Evolutionary conservation across 2,797 vertebrate genomes (phyloP).

Genomic region (Gymnoscopelus microlampas): DNA sequence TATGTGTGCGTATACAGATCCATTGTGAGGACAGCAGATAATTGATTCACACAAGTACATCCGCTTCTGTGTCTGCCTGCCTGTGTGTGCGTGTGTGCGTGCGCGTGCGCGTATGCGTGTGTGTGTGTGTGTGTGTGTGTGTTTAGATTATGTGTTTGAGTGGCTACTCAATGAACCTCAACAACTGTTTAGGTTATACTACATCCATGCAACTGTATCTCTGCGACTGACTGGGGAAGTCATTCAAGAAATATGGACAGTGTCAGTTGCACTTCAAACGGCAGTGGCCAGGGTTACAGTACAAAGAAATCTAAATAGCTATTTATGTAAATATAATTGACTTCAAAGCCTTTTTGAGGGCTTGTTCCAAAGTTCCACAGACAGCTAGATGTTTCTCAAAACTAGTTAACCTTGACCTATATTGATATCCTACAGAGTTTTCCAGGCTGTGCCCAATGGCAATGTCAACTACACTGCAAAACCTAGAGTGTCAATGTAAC

Average conservation of each 20-base stretch:
- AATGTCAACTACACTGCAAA: slow-evolving; percentile 67
- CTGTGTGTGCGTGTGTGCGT: slow-evolving; percentile 4
- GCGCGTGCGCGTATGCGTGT: slow-evolving; percentile 59
- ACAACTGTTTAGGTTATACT: slow-evolving; percentile 22
- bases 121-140: slow-evolving; percentile 20
- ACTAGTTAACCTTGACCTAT: slow-evolving; percentile 79
- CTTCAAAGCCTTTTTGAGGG: slow-evolving; percentile 47
- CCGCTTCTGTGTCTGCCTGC: slow-evolving; percentile 71
- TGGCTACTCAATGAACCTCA: slow-evolving; percentile 5
- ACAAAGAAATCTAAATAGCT: slow-evolving; percentile 12
- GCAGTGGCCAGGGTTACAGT: slow-evolving; percentile 34
- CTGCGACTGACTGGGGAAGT: slow-evolving; percentile 19
- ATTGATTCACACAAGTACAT: slow-evolving; percentile 76
- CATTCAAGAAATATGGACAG: slow-evolving; percentile 15
- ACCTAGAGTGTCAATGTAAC: too few relatives aligned
- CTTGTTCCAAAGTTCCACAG: slow-evolving; percentile 65
- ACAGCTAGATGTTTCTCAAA: slow-evolving; percentile 62
- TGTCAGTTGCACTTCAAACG: slow-evolving; percentile 29
- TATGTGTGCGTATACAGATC: slow-evolving; percentile 58
- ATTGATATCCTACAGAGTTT: slow-evolving; percentile 66
- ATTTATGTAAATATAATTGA: slow-evolving; percentile 5
- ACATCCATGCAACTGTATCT: slow-evolving; percentile 25
- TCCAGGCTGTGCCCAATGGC: slow-evolving; percentile 72
- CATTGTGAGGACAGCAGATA: slow-evolving; percentile 75
- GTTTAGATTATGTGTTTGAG: too few relatives aligned